Conservation (phyloP, 2,113 vertebrate genomes). For the Pyxicephalus adspersus region DNA sequence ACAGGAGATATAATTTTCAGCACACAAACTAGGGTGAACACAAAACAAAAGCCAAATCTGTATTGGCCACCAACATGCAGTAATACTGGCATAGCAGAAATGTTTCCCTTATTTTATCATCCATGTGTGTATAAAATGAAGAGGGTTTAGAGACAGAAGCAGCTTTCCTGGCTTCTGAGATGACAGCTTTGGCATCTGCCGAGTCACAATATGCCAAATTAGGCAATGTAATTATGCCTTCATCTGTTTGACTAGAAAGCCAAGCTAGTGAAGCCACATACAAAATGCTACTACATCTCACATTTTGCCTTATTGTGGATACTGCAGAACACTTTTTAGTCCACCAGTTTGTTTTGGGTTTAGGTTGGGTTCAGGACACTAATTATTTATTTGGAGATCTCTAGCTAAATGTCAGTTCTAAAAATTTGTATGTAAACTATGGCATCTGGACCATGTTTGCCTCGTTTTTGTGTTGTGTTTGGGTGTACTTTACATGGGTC, state of each 20-base stretch:
- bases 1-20: too few species aligned
- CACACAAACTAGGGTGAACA: neutral
- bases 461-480: too few species aligned
- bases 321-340: too few species aligned
- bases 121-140: slow-evolving; percentile 44
- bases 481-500: too few species aligned
- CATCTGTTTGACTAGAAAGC: slow-evolving; percentile 41
- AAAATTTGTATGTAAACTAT: too few species aligned
- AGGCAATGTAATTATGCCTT: slow-evolving; percentile 23
- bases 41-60: neutral
- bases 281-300: too few species aligned
- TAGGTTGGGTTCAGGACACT: too few species aligned
- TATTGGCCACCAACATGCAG: neutral
- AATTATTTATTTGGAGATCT: too few species aligned
- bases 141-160: slow-evolving; percentile 45
- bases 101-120: slow-evolving; percentile 11
- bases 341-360: too few species aligned
- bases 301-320: too few species aligned
- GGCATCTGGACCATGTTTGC: too few species aligned
- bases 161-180: slow-evolving; percentile 41
- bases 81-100: slow-evolving; percentile 17
- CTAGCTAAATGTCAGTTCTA: too few species aligned
- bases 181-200: slow-evolving; percentile 27
- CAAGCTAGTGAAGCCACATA: slow-evolving; percentile 1
- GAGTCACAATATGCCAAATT: slow-evolving; percentile 18